phyloP scores from a whole-genome alignment of 2,113 vertebrate species.

The Odontesthes bonariensis region DNA sequence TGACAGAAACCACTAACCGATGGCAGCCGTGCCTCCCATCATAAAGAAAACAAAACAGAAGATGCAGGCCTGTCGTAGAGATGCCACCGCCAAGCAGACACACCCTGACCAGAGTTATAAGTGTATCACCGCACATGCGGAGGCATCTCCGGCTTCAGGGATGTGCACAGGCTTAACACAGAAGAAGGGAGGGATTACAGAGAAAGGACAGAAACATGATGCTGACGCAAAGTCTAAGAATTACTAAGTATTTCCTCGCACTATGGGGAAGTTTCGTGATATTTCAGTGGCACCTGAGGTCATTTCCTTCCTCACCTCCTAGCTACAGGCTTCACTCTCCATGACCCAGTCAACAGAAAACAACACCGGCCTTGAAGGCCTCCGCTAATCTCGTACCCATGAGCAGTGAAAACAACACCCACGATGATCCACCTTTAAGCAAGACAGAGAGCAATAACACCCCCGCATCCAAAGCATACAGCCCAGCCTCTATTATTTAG shows the following conservation, averaged over 20 bases:
- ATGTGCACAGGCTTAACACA: neutral
- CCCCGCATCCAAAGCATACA: slow-evolving; percentile 28
- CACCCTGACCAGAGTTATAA: slow-evolving; percentile 58
- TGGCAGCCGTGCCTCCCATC: neutral
- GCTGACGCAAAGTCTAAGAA: neutral
- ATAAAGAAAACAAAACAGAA: neutral
- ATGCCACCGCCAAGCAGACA: slow-evolving; percentile 41
- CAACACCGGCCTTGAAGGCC: slow-evolving; percentile 14
- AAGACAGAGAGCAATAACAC: slow-evolving; percentile 45
- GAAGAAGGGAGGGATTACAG: neutral
- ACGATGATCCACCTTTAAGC: slow-evolving; percentile 56
- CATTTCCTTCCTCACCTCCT: neutral
- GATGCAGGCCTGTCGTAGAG: slow-evolving; percentile 15
- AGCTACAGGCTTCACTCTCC: slow-evolving; percentile 15
- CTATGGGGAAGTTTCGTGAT: neutral
- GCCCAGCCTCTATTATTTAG: slow-evolving; percentile 45
- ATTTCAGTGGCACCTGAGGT: slow-evolving; percentile 5
- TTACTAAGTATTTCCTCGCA: neutral
- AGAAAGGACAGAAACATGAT: neutral
- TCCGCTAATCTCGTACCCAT: slow-evolving; percentile 48
- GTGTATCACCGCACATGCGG: slow-evolving; percentile 32
- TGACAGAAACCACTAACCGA: neutral
- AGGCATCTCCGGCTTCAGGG: slow-evolving; percentile 10
- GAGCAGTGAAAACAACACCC: slow-evolving; percentile 19
- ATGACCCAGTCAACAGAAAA: slow-evolving; percentile 39